phyloP scores from a whole-genome alignment of 1,140 invertebrate species.

The Oedothorax gibbosus region DNA sequence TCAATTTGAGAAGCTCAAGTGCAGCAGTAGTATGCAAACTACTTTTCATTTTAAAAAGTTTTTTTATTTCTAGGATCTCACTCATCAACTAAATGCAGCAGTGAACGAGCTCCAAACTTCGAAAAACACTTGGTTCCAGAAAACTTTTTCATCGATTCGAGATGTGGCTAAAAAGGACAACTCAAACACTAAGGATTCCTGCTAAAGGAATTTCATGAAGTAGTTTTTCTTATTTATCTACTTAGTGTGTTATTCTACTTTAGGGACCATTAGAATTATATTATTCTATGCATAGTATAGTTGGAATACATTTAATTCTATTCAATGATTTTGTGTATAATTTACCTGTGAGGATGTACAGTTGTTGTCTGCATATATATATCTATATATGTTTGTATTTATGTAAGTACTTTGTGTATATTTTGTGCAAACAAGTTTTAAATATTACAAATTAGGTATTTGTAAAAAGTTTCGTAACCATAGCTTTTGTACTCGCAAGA shows the following conservation, averaged over 20 bases:
- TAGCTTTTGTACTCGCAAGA: slow-evolving; percentile 44
- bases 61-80: slow-evolving; percentile 46
- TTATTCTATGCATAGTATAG: slow-evolving; percentile 26
- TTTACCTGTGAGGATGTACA: slow-evolving; percentile 36
- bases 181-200: background rate
- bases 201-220: slow-evolving; percentile 9
- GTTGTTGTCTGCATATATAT: slow-evolving; percentile 28
- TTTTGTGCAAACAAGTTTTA: slow-evolving; percentile 42
- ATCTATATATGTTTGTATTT: slow-evolving; percentile 42
- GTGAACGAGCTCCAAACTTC: slow-evolving; percentile 83
- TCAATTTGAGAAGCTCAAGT: no score
- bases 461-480: slow-evolving; percentile 44
- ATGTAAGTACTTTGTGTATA: slow-evolving; percentile 47
- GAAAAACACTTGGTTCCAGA: slow-evolving; percentile 86
- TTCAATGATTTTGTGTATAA: background rate
- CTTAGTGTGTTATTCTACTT: slow-evolving; percentile 18
- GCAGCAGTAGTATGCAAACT: no score
- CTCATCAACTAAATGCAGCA: slow-evolving; percentile 85
- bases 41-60: background rate
- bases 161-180: slow-evolving; percentile 73
- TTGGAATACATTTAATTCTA: slow-evolving; percentile 5
- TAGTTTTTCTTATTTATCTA: slow-evolving; percentile 1
- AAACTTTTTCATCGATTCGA: slow-evolving; percentile 81
- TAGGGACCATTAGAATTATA: slow-evolving; percentile 41
- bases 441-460: slow-evolving; percentile 23